Conservation (phyloP, 2,797 vertebrate species). For the Aldrovandia affinis region DNA sequence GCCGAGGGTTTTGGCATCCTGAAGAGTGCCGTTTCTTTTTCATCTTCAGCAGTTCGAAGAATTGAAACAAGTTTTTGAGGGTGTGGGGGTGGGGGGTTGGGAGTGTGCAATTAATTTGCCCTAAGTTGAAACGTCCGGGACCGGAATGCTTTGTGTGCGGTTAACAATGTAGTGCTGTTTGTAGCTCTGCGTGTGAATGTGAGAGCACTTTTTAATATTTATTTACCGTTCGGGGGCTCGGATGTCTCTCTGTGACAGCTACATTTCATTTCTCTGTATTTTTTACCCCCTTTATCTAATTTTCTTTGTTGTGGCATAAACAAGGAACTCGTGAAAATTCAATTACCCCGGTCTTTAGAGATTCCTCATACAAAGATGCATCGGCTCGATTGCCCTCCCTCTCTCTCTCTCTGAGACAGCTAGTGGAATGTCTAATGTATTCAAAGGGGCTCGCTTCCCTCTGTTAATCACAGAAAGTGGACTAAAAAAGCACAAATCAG, state of each 20-base stretch:
- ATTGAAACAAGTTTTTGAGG: slow-evolving; percentile 37
- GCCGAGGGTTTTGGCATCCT: slow-evolving; percentile 28
- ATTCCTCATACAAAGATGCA: slow-evolving; percentile 55
- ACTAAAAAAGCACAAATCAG: slow-evolving; percentile 59
- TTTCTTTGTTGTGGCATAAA: slow-evolving; percentile 74
- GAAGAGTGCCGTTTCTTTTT: slow-evolving; percentile 36
- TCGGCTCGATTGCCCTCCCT: slow-evolving; percentile 41
- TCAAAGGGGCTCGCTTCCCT: slow-evolving; percentile 58
- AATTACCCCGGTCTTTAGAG: slow-evolving; percentile 72
- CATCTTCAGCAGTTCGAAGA: slow-evolving; percentile 46
- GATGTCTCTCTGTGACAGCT: slow-evolving; percentile 63
- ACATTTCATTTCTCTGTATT: slow-evolving; percentile 57
- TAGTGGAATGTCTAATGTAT: slow-evolving; percentile 59
- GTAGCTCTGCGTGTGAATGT: slow-evolving; percentile 56
- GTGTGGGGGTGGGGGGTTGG: no score
- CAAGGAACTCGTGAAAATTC: slow-evolving; percentile 68
- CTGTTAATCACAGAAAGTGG: slow-evolving; percentile 67
- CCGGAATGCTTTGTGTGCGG: slow-evolving; percentile 38
- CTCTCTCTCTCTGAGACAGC: slow-evolving; percentile 46
- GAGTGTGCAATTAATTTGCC: slow-evolving; percentile 44
- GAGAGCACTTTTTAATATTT: slow-evolving; percentile 61
- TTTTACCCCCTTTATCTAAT: slow-evolving; percentile 67
- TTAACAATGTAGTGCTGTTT: slow-evolving; percentile 51
- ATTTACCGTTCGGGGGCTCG: slow-evolving; percentile 59
- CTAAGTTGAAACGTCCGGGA: slow-evolving; percentile 45